Percentiles rank a stretch among this genome's conserved stretches.
These are phyloP conservation scores for Drosophila nigritarsus DNA, from an alignment of 2,888 invertebrate genomes.

Conservation along the genomic window DNA sequence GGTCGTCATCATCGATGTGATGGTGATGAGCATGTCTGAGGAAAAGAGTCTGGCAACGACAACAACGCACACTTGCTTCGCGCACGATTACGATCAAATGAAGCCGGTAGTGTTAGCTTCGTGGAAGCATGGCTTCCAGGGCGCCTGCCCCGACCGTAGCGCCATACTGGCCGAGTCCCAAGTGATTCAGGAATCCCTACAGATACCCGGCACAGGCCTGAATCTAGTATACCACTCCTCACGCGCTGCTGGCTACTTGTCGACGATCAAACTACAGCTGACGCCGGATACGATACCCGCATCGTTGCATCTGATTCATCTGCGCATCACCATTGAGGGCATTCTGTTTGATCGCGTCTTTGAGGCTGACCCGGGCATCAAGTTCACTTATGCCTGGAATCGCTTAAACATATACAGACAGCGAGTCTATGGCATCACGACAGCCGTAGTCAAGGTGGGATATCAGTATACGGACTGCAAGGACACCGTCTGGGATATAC, in stretches of 20 bases:
- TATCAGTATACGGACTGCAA: conserved; percentile 97
- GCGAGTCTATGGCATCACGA: conserved; percentile 97
- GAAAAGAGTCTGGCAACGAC: conserved; percentile 89
- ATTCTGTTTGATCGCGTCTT: conserved; percentile 96
- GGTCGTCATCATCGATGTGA: conserved; percentile 96
- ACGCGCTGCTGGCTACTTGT: conserved; percentile 95
- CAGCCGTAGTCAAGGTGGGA: conserved; percentile 97
- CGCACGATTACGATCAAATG: conserved; percentile 96
- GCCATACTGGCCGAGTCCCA: conserved; percentile 96
- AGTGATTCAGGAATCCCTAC: conserved; percentile 97
- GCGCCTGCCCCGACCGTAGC: conserved; percentile 96
- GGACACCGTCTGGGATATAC: conserved; percentile 97
- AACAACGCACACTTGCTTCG: conserved; percentile 91
- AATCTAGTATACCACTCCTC: conserved; percentile 98
- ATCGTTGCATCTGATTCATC: conserved; percentile 93
- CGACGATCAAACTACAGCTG: conserved; percentile 95
- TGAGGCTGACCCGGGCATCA: conserved; percentile 98
- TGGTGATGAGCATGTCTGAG: conserved; percentile 93
- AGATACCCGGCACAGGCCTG: conserved; percentile 97
- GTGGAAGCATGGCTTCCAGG: conserved; percentile 97
- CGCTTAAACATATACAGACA: conserved; percentile 97
- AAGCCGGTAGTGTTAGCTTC: conserved; percentile 96
- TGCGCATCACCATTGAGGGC: conserved; percentile 97
- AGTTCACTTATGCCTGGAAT: conserved; percentile 99
- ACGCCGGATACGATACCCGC: conserved; percentile 94